Base-by-base conservation (phyloP, 1,140 invertebrate genomes). In the Eufriesea mexicana region DNA sequence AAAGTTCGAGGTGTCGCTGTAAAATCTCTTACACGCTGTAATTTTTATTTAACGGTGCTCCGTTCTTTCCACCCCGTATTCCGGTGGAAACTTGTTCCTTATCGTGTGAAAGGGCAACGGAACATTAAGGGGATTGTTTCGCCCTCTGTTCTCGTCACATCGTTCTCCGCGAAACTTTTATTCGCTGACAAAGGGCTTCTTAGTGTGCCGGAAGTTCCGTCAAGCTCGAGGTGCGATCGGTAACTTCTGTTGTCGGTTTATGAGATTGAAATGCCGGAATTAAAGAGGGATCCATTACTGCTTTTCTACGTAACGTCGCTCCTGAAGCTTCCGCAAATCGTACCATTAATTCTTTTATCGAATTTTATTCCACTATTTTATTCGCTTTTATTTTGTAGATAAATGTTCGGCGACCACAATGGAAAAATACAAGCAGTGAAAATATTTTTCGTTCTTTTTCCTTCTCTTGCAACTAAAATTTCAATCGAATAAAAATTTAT, bases 41-140 rank as follows among this genome's bases (percentile, higher is more conserved):
- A 79, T 79, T 79, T 79, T 79, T 79, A 71, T 79, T 79, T 79
- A 79, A 72, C 68, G 16, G 42, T 6, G n/a, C n/a, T 54, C 5
- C 20, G 14, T 51, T 12, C 59, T 42, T 9, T 35, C 10, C 57
- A 14, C 20, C 62, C 42, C 18, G 23, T 66, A n/a, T 54, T n/a
- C 6, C 5, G 51, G 5, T 10, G 8, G 49, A 79, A 79, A 79
- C 66, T 72, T 79, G 55, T 70, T 71, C 77, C 54, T 79, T 79
- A 79, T 61, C 54, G 54, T n/a, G n/a, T 49, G 77, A 59, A 71
- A 49, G 45, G 54, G 45, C 20, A 68, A 28, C 55, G 45, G 59
- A 61, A 71, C 77, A 79, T 79, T 72, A 71, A 25, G 49, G n/a
- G n/a, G 45, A 71, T 71, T 72, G 77, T 73, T 54, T 73, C 78